Conservation (phyloP, 2,113 vertebrate genomes). For the Erinaceus europaeus region DNA sequence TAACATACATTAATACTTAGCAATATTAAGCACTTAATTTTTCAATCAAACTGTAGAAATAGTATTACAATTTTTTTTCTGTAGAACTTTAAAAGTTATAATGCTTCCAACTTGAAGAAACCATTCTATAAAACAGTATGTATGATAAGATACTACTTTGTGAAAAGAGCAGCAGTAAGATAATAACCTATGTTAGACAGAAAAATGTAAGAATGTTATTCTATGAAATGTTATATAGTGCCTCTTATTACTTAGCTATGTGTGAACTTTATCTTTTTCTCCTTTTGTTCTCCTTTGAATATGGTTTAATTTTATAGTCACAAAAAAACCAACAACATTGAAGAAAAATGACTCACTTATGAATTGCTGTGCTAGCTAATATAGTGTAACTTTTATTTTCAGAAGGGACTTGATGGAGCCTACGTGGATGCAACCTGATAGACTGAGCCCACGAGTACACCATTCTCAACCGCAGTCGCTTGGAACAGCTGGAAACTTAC, state of each 20-base stretch:
- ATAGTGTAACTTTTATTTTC: conserved; percentile 59
- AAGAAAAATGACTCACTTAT: neutral
- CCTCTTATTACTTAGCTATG: neutral
- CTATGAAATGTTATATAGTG: neutral
- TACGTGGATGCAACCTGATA: conserved; percentile 84
- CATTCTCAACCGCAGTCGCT: conserved; percentile 60
- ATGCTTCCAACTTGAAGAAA: conserved; percentile 23
- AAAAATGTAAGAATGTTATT: conserved; percentile 22
- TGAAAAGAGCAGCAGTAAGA: neutral
- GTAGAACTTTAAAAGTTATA: conserved; percentile 21
- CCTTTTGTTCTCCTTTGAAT: neutral
- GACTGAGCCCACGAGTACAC: conserved; percentile 78
- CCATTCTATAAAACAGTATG: neutral
- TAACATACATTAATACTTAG: conserved; percentile 16
- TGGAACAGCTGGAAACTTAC: conserved; percentile 80
- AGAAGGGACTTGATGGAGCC: conserved; percentile 86
- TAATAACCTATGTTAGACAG: neutral
- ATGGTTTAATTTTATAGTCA: neutral
- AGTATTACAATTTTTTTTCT: conserved; percentile 22
- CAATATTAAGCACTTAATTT: conserved; percentile 31
- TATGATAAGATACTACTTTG: neutral
- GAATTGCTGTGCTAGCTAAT: conserved; percentile 5
- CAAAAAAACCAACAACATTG: neutral
- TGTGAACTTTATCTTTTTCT: neutral
- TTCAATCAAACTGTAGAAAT: conserved; percentile 8